These are phyloP conservation scores for Paradoxurus hermaphroditus DNA, from an alignment of 2,113 vertebrate genomes.

Conservation along the genomic window DNA sequence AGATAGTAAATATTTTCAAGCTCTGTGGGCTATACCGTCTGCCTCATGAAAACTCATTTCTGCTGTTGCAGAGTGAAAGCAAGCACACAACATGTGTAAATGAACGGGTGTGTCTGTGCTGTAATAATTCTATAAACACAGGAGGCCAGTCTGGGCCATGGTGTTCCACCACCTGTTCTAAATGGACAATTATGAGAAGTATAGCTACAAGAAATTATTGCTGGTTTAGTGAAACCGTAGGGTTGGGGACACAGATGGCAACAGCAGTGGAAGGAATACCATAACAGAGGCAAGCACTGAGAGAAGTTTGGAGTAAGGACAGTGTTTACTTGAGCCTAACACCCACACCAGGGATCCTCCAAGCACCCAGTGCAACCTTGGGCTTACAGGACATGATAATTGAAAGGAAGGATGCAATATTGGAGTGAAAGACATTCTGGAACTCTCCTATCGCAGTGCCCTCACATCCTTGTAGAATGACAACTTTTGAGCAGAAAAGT, in stretches of 20 bases:
- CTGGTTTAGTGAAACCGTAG: not conserved
- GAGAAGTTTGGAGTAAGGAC: not conserved
- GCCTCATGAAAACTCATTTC: not conserved
- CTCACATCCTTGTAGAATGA: not conserved
- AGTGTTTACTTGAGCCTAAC: not conserved
- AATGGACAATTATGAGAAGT: not conserved
- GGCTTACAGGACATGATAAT: not conserved
- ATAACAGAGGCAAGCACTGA: not conserved
- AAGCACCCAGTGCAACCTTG: not conserved
- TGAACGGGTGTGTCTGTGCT: not conserved
- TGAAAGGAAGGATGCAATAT: not conserved
- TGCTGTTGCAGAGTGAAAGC: not conserved
- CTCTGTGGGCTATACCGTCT: not conserved
- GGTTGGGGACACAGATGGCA: not conserved
- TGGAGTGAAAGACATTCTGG: not conserved
- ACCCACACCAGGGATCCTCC: fast-evolving
- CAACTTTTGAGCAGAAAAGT: not conserved
- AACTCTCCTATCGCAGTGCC: not conserved
- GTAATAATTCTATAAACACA: not conserved
- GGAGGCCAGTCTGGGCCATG: not conserved
- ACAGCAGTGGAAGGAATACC: not conserved
- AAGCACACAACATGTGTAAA: not conserved
- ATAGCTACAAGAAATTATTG: not conserved
- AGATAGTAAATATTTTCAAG: not conserved
- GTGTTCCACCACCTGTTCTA: not conserved